A percentile compares a stretch with the other conserved stretches of the same genome.
Evolutionary conservation across 92 coral and sea anemone genomes (phyloP).

Genomic region (Zoanthus gigantus): DNA sequence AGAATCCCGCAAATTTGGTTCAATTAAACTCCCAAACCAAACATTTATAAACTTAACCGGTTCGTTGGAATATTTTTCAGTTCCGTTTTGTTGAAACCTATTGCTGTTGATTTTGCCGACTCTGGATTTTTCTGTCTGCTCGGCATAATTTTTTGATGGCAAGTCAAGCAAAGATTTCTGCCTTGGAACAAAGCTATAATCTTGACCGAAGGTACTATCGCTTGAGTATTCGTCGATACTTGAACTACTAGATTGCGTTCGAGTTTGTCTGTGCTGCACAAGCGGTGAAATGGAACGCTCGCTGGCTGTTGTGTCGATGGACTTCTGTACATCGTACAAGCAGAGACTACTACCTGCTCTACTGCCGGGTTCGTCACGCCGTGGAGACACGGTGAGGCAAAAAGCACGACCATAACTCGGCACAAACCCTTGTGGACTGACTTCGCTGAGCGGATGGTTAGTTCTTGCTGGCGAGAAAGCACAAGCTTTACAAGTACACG

Average conservation of each 20-base stretch:
- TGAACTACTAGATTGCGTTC: slow-evolving; percentile 27
- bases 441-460: background rate
- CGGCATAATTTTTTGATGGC: background rate
- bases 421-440: background rate
- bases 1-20: slow-evolving; percentile 33
- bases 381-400: slow-evolving; percentile 26
- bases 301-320: background rate
- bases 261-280: background rate
- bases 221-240: slow-evolving; percentile 41
- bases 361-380: background rate
- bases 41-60: slow-evolving; percentile 48
- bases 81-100: slow-evolving; percentile 4
- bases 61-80: slow-evolving; percentile 5
- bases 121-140: background rate
- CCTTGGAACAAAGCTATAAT: background rate
- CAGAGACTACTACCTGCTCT: slow-evolving; percentile 36
- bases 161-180: slow-evolving; percentile 8
- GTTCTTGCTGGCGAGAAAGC: background rate
- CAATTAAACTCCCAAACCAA: slow-evolving; percentile 38
- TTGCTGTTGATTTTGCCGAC: background rate
- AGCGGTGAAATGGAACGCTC: slow-evolving; percentile 42
- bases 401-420: slow-evolving; percentile 37
- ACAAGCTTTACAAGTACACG: slow-evolving; percentile 31
- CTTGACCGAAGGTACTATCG: slow-evolving; percentile 14
- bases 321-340: slow-evolving; percentile 35